Base-by-base conservation (phyloP, 2,888 invertebrate genomes). In the Folsomia candida region DNA sequence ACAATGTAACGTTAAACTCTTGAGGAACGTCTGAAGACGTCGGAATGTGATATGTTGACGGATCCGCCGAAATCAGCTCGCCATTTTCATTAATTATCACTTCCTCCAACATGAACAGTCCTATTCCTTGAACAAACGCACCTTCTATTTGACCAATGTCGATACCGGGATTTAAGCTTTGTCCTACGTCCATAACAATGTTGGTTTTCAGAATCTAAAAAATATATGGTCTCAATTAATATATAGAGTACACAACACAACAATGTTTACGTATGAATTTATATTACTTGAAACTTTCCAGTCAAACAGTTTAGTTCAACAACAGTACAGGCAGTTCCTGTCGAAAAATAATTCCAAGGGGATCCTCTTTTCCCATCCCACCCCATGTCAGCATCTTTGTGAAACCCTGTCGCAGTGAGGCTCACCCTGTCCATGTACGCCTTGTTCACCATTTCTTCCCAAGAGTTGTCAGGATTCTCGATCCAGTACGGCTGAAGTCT, bases 161-260 rank as follows among this genome's bases (percentile, higher is more conserved):
- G 77, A 97, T 94, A 1, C 96, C 96, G 2, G 97, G 97, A 84
- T 97, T 97, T 68, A 97, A 85, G 83, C 96, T 96, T 79, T 92
- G 89, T 0, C 97, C 97, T 78, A 97, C 87, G 84, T 97, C 97
- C 97, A 97, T 97, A 0, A 97, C 95, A 79, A 97, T 96, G 81
- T 97, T 95, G 0, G 93, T 91, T 81, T 91, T 87, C 47, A 94
- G 83, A 2, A 96, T 88, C 85, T 76, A 51, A 14, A 57, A 37
- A 29, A n/a, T n/a, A 6, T 20, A 57, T 47, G 47, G 14, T 47
- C n/a, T n/a, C 25, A 61, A 54, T 24, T 37, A 29, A 59, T 59
- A 28, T 59, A 14, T 18, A 51, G 18, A 2, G 18, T 2, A 51
- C 11, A 26, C 22, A 9, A n/a, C 26, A 18, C 26, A 26, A 9